Percentiles rank a stretch among this genome's conserved stretches.
These are phyloP conservation scores for Drosophila ezoana DNA, from an alignment of 2,888 invertebrate species.

Conservation along the genomic window DNA sequence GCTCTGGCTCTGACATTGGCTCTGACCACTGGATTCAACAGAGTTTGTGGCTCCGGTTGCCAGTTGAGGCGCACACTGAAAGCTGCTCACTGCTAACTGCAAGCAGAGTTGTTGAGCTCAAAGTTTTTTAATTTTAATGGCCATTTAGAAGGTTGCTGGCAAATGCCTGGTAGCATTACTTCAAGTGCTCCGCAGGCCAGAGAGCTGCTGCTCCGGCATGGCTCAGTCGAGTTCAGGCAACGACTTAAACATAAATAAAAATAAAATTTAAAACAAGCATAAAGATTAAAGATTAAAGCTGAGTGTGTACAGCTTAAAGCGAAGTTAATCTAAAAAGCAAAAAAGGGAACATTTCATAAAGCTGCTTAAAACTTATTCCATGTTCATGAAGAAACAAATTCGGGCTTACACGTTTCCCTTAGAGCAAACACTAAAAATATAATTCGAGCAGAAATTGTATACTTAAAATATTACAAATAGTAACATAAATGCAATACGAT, in stretches of 20 bases:
- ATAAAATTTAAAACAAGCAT: constrained; percentile 8
- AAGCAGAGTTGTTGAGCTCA: constrained; percentile 37
- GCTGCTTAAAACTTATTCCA: not conserved
- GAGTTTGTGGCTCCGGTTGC: not conserved
- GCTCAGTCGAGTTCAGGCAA: constrained; percentile 5
- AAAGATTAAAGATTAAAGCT: constrained; percentile 11
- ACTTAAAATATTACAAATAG: no score
- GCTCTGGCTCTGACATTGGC: not conserved
- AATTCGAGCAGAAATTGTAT: no score
- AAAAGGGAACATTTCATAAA: not conserved
- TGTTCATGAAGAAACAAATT: not conserved
- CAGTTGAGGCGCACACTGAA: not conserved
- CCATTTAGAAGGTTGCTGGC: constrained; percentile 54
- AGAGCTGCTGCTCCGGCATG: not conserved
- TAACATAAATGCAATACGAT: no score
- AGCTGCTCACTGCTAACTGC: constrained; percentile 34
- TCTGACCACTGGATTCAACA: not conserved
- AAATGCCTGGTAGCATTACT: constrained; percentile 31
- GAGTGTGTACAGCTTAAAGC: constrained; percentile 9
- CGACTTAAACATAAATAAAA: not conserved
- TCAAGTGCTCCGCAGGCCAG: constrained; percentile 18
- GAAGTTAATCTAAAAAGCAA: not conserved
- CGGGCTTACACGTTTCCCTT: no score
- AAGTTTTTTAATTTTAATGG: constrained; percentile 71
- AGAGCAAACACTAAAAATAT: no score